These are phyloP conservation scores for Fissipunctia ypsillon DNA, from an alignment of 2,888 invertebrate genomes.

Conservation along the genomic window DNA sequence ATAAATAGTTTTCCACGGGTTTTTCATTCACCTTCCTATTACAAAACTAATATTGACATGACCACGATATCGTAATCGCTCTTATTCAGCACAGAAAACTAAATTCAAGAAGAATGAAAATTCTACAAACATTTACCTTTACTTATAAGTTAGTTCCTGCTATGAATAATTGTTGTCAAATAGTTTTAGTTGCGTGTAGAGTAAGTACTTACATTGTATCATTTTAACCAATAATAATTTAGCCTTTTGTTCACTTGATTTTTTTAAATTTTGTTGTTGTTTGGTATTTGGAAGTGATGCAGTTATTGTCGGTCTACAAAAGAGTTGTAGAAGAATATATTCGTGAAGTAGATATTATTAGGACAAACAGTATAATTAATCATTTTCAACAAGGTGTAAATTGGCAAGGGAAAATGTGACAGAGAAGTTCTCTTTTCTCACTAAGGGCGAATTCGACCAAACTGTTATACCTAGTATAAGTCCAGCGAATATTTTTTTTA, in stretches of 20 bases:
- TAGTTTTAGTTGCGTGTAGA: background rate
- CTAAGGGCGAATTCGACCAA: too few species aligned
- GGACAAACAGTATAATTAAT: background rate
- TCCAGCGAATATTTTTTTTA: too few species aligned
- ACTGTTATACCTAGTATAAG: too few species aligned
- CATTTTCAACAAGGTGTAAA: background rate
- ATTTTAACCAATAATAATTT: background rate
- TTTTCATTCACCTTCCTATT: conserved; percentile 28
- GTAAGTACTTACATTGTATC: background rate
- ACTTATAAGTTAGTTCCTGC: background rate
- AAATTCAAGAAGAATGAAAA: background rate
- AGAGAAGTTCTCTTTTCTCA: background rate
- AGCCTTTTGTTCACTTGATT: background rate
- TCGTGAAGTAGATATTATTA: background rate
- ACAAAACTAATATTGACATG: conserved; percentile 31
- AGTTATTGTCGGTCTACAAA: background rate
- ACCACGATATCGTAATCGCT: conserved; percentile 18
- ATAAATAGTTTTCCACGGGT: background rate
- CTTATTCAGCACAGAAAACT: conserved; percentile 24
- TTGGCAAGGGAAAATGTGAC: background rate
- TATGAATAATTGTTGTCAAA: background rate
- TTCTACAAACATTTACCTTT: background rate
- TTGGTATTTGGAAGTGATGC: background rate
- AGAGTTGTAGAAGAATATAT: background rate
- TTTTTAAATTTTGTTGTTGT: background rate